These are phyloP conservation scores for Sphinx pinastri DNA, from an alignment of 2,888 invertebrate species.

Conservation along the genomic window DNA sequence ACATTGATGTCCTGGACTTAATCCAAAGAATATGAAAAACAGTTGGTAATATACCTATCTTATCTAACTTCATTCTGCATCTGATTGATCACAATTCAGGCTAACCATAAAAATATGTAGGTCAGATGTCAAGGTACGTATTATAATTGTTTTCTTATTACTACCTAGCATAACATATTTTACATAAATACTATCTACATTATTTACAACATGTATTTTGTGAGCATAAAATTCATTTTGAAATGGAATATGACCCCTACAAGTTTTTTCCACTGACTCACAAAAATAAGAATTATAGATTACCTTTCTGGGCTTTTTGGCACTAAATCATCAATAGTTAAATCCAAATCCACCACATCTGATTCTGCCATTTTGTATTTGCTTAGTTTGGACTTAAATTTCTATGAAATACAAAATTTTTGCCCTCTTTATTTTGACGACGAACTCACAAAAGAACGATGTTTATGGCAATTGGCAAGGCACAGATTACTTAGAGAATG, in stretches of 20 bases:
- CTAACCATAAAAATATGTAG: constrained; percentile 48
- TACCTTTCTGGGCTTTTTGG: constrained; percentile 81
- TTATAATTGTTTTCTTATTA: not conserved
- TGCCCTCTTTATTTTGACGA: constrained; percentile 65
- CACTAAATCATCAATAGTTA: constrained; percentile 78
- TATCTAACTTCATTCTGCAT: not conserved
- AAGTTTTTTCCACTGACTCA: constrained; percentile 13
- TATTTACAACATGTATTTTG: too few species aligned
- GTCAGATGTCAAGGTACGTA: constrained; percentile 68
- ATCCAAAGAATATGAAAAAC: too few species aligned
- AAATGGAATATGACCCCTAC: constrained; percentile 1
- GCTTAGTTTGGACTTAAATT: constrained; percentile 45
- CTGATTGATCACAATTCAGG: not conserved
- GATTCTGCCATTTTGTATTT: constrained; percentile 71
- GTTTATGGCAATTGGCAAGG: not conserved
- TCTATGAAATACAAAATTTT: constrained; percentile 49
- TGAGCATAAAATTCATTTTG: not conserved
- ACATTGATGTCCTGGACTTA: too few species aligned
- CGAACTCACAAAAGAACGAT: constrained; percentile 64
- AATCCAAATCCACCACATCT: constrained; percentile 73
- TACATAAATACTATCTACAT: too few species aligned
- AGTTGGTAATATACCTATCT: not conserved
- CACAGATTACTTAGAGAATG: too few species aligned
- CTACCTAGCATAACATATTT: too few species aligned
- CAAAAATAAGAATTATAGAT: constrained; percentile 8